phyloP scores from a whole-genome alignment of 2,888 invertebrate genomes.

The Drosophila mayaguana region DNA sequence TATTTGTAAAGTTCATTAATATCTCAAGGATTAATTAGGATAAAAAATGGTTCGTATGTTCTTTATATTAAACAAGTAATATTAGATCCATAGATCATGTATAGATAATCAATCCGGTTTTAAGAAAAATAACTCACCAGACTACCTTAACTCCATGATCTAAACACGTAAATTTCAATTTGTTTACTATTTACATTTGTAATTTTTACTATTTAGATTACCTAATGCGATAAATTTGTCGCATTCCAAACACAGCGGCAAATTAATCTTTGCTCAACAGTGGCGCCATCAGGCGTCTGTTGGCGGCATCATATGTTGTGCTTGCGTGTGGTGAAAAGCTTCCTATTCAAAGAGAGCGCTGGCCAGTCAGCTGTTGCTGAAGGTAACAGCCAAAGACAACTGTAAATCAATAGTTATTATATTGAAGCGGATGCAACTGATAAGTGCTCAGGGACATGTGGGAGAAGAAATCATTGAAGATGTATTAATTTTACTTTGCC shows the following conservation, averaged over 20 bases:
- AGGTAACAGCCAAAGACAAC: conserved; percentile 36
- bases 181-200: too few species aligned
- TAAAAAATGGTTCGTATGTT: too few species aligned
- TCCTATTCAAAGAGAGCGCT: conserved; percentile 23
- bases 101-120: too few species aligned
- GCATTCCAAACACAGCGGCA: not conserved
- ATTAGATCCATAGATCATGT: too few species aligned
- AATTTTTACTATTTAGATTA: too few species aligned
- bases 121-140: too few species aligned
- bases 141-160: too few species aligned
- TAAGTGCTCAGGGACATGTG: not conserved
- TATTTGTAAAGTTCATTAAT: too few species aligned
- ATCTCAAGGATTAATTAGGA: too few species aligned
- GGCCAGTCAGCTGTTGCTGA: conserved; percentile 43
- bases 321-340: conserved; percentile 72
- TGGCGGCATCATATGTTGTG: conserved; percentile 15
- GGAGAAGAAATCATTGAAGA: not conserved
- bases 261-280: not conserved
- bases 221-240: not conserved
- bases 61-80: too few species aligned
- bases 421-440: conserved; percentile 38
- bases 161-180: too few species aligned
- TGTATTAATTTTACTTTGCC: not conserved
- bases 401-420: conserved; percentile 54
- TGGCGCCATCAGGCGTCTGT: conserved; percentile 59